Evolutionary conservation across 2,113 vertebrate genomes (phyloP).

Genomic region (Apodemus sylvaticus): DNA sequence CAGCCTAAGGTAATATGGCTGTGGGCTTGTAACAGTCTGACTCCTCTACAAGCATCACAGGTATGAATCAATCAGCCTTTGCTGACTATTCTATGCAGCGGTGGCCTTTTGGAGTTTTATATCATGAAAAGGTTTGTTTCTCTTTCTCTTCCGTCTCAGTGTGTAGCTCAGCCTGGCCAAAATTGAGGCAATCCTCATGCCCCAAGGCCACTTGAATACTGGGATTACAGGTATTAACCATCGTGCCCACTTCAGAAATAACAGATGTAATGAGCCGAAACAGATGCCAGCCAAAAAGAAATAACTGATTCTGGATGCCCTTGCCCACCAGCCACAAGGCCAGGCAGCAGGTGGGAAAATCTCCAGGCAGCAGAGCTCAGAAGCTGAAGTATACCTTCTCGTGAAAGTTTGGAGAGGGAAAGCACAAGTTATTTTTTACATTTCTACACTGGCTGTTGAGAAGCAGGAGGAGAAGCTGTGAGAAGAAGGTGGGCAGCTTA

Average conservation of each 20-base stretch:
- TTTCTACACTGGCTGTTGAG: background rate
- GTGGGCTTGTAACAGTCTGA: background rate
- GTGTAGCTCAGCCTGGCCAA: background rate
- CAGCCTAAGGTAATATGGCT: background rate
- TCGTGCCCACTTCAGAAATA: background rate
- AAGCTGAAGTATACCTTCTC: background rate
- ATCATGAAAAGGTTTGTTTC: background rate
- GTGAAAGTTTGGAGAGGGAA: background rate
- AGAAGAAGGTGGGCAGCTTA: background rate
- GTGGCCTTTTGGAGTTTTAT: background rate
- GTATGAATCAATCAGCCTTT: background rate
- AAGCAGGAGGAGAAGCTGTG: background rate
- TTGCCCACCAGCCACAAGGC: background rate
- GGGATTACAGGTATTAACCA: background rate
- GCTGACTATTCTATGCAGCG: background rate
- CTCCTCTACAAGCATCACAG: background rate
- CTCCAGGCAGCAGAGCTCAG: background rate
- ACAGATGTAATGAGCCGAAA: background rate
- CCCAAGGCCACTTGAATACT: background rate
- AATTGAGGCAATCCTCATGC: background rate
- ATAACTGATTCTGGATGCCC: background rate
- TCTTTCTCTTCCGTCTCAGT: background rate
- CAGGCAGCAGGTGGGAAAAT: background rate
- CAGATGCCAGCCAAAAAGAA: background rate
- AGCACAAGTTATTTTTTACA: too few relatives aligned